Base-by-base conservation (phyloP, 1,140 invertebrate genomes). In the Ceratina japonica region DNA sequence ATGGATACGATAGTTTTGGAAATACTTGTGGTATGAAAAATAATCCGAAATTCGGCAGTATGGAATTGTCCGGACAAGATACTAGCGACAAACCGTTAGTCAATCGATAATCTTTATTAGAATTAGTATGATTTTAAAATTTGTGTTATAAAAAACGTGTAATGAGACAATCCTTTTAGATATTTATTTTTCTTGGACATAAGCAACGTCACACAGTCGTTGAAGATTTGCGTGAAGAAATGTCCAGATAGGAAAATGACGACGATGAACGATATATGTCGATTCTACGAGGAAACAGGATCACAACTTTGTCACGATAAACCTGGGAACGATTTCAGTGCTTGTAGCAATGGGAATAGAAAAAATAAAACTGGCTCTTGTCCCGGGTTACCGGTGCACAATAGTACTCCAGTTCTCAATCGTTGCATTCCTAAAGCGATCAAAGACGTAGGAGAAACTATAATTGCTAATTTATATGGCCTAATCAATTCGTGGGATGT, bases 1-100 rank as follows among this genome's bases (percentile, higher is more conserved):
- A 98, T 94, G 98, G 98, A 62, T 98, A 97, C 92, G 98, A 99
- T 90, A 98, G 97, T 82, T 98, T 97, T 93, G 98, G 98, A n/a
- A 98, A 99, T 91, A 97, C 97, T 49, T 99, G 98, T 92, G 97
- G 97, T 27, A 95, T 96, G 62, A 95, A 95, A 83, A 95, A 95
- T 79, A 97, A 97, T 90, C 94, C 95, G 80, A 94, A 95, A 80
- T 95, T 97, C 80, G 94, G 94, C 44, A 95, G 95, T 85, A 94
- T 96, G 84, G 94, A 95, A 8, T 91, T 97, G 52, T 97, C 97
- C 18, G 97, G 97, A 18, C 93, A 95, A 81, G 96, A 97, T 88
- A 97, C 96, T 63, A 94, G 93, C 37, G 95, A 97, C 64, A 97
- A 96, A 90, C 95, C 95, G 90, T 96, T 90, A 91, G 93, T 88